Conservation (phyloP, 2,888 invertebrate species). For the Deilephila elpenor region DNA sequence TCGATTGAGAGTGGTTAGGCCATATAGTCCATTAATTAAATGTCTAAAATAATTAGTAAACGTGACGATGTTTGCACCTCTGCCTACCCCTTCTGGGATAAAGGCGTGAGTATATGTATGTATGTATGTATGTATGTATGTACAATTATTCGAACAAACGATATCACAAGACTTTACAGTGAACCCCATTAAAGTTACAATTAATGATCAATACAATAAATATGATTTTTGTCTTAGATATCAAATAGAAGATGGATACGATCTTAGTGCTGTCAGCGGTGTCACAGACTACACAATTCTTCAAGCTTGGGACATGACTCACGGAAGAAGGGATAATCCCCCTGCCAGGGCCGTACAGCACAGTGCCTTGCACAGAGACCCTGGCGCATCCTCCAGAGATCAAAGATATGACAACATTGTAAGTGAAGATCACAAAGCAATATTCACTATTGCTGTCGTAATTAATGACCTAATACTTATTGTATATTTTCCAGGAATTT, state of each 20-base stretch:
- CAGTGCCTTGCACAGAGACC: constrained; percentile 79
- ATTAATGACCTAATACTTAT: neutral
- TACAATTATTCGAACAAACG: no score
- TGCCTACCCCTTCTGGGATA: no score
- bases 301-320: constrained; percentile 86
- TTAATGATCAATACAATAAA: neutral
- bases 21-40: no score
- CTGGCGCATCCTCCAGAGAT: constrained; percentile 72
- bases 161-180: no score
- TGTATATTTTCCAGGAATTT: constrained; percentile 79
- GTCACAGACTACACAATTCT: constrained; percentile 88
- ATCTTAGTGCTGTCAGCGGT: constrained; percentile 84
- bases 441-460: neutral
- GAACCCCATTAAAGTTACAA: no score
- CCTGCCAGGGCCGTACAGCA: constrained; percentile 77
- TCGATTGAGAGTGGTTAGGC: no score
- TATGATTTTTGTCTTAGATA: constrained; percentile 57
- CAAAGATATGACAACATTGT: constrained; percentile 79
- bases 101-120: no score
- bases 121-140: no score
- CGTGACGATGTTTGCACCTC: no score
- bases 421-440: constrained; percentile 36
- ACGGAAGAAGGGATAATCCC: constrained; percentile 73
- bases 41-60: no score
- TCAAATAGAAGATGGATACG: constrained; percentile 87